Percentiles rank a stretch among this genome's conserved stretches.
Conservation (phyloP, 2,113 vertebrate species). For the Sterrhoptilus dennistouni region DNA sequence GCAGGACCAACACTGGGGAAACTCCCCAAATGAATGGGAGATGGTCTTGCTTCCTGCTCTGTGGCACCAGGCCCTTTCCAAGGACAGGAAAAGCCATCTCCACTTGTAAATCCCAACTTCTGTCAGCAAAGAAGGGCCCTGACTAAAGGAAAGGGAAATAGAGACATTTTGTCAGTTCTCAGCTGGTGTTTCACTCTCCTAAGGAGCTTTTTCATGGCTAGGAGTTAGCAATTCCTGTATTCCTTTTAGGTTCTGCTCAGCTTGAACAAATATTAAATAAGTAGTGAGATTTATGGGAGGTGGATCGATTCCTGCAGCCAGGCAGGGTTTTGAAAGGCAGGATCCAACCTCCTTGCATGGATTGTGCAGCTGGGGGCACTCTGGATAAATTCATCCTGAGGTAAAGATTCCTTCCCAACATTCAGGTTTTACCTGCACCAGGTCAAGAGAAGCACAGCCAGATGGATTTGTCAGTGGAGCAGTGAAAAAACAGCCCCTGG, state of each 20-base stretch:
- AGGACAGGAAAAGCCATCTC: neutral
- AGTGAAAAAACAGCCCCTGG: neutral
- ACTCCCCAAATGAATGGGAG: neutral
- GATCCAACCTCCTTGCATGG: neutral
- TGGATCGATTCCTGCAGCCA: neutral
- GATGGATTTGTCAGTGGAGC: neutral
- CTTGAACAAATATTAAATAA: neutral
- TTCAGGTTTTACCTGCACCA: neutral
- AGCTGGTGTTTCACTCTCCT: neutral
- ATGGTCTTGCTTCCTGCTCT: neutral
- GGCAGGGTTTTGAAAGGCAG: neutral
- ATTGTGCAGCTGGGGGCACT: neutral
- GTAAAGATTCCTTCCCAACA: neutral
- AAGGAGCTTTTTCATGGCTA: neutral
- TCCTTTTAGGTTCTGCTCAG: neutral
- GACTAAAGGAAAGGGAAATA: neutral
- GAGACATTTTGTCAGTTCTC: neutral
- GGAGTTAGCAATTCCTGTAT: neutral
- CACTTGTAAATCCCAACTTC: neutral
- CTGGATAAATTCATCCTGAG: neutral
- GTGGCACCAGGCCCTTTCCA: neutral
- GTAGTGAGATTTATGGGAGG: neutral
- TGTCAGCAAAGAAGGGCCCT: neutral
- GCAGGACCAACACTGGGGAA: neutral
- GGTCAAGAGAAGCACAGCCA: neutral